These are phyloP conservation scores for Drosophila testacea DNA, from an alignment of 2,888 invertebrate species.

Conservation along the genomic window DNA sequence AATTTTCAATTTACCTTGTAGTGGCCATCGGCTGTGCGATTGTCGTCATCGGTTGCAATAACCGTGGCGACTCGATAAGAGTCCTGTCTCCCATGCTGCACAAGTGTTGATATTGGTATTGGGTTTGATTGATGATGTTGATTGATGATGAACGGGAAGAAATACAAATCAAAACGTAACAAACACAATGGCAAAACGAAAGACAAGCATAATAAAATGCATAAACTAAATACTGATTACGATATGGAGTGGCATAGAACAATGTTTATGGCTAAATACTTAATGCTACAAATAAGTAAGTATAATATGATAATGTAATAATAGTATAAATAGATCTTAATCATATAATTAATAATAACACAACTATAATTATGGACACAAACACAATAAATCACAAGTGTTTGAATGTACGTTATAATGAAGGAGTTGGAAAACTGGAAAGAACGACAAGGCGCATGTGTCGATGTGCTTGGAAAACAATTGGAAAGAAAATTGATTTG, in stretches of 20 bases:
- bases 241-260: constrained; percentile 9
- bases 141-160: constrained; percentile 63
- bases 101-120: constrained; percentile 44
- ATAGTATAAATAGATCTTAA: constrained; percentile 19
- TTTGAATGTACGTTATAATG: constrained; percentile 8
- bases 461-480: constrained; percentile 20
- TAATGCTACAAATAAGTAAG: constrained; percentile 15
- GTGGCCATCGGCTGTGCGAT: constrained; percentile 97
- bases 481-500: constrained; percentile 49
- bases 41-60: constrained; percentile 96
- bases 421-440: constrained; percentile 27
- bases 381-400: neutral
- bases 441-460: constrained; percentile 45
- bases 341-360: constrained; percentile 11
- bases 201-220: constrained; percentile 56
- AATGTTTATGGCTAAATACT: constrained; percentile 15
- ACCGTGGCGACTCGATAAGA: constrained; percentile 99
- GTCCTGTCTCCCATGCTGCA: constrained; percentile 95
- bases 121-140: constrained; percentile 52
- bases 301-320: constrained; percentile 1
- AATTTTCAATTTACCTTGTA: constrained; percentile 89
- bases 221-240: constrained; percentile 37
- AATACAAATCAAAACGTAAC: constrained; percentile 67
- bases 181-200: constrained; percentile 45
- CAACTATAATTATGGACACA: neutral